phyloP scores from a whole-genome alignment of 35 echinoderm and acorn worm genomes.

The Apostichopus californicus region DNA sequence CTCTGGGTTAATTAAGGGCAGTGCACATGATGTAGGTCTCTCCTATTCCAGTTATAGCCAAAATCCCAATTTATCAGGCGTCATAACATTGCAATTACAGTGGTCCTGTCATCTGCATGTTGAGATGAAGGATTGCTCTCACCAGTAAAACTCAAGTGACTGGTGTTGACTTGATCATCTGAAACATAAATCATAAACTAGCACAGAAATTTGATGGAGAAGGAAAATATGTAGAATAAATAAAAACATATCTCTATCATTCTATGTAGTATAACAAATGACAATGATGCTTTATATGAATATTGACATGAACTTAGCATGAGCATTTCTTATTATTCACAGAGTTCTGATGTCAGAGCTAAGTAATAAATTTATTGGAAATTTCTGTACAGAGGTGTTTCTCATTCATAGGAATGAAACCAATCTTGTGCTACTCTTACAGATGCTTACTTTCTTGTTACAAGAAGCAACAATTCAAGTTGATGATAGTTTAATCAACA shows the following conservation, averaged over 20 bases:
- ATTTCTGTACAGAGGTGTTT: too few relatives aligned
- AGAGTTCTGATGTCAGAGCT: too few relatives aligned
- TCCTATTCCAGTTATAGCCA: not conserved
- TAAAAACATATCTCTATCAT: not conserved
- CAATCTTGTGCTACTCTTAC: too few relatives aligned
- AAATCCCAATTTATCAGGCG: constrained; percentile 31
- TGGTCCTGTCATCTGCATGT: not conserved
- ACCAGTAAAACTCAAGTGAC: not conserved
- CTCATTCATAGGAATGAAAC: too few relatives aligned
- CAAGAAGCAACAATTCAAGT: too few relatives aligned
- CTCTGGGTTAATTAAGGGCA: constrained; percentile 19
- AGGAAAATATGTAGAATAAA: not conserved
- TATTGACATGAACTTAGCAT: too few relatives aligned
- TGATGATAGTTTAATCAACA: too few relatives aligned
- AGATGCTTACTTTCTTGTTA: too few relatives aligned
- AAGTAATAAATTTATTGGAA: too few relatives aligned
- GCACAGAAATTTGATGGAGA: not conserved
- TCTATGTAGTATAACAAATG: not conserved
- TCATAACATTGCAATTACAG: constrained; percentile 19
- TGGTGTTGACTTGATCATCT: not conserved
- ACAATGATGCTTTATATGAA: not conserved
- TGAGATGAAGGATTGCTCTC: constrained; percentile 6
- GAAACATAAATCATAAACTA: not conserved
- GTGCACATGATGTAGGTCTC: constrained; percentile 2
- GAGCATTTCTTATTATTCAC: too few relatives aligned